phyloP scores from a whole-genome alignment of 2,888 invertebrate species.

The Gymnocheta viridis region DNA sequence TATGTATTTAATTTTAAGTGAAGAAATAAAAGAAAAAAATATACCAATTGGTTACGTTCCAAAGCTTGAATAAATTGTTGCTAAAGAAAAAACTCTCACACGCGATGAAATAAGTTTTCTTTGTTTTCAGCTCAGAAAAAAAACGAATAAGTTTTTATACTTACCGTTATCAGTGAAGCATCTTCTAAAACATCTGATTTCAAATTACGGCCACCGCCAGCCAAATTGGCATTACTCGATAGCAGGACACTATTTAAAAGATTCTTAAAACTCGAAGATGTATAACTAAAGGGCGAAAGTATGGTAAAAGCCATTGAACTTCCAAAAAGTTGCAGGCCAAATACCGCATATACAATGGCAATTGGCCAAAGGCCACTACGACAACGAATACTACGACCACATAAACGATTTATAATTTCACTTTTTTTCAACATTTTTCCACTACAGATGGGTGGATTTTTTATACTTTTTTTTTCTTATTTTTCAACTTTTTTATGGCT shows the following conservation, averaged over 20 bases:
- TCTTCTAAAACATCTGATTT: constrained; percentile 81
- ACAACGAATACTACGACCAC: constrained; percentile 37
- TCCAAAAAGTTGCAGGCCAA: constrained; percentile 74
- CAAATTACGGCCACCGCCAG: constrained; percentile 79
- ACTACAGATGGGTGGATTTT: constrained; percentile 31
- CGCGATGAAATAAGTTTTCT: background rate
- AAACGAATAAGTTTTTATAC: background rate
- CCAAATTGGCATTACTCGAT: constrained; percentile 79
- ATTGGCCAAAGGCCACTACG: constrained; percentile 73
- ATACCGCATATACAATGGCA: constrained; percentile 71
- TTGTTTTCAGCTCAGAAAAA: background rate
- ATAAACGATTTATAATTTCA: constrained; percentile 70
- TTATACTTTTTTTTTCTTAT: constrained; percentile 5
- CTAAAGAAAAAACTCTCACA: constrained; percentile 54
- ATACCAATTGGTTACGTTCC: too few relatives aligned
- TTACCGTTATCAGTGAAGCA: constrained; percentile 81
- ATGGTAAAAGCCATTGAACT: constrained; percentile 78
- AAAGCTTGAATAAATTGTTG: background rate
- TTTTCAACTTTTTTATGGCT: constrained; percentile 21
- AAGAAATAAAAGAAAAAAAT: too few relatives aligned
- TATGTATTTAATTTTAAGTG: too few relatives aligned
- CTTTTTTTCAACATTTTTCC: constrained; percentile 72
- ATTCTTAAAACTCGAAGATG: constrained; percentile 79
- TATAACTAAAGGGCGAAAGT: constrained; percentile 80
- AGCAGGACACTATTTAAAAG: constrained; percentile 79